phyloP scores from a whole-genome alignment of 2,888 invertebrate genomes.

The Caenorhabditis angaria region DNA sequence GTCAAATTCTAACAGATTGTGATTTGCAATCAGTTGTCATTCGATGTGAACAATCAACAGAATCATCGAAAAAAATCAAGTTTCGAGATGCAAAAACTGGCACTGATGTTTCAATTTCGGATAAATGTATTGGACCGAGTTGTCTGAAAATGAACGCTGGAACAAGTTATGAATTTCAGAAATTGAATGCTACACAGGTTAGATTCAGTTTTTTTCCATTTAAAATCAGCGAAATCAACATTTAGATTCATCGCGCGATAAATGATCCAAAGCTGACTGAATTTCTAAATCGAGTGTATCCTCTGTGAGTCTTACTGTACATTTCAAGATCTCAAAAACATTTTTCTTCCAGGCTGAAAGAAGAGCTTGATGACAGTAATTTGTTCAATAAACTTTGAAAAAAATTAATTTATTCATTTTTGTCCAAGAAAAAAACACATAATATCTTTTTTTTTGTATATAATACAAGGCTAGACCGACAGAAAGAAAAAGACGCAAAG shows the following conservation, averaged over 20 bases:
- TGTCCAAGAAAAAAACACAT: not conserved
- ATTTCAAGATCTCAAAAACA: too few relatives aligned
- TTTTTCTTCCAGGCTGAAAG: constrained; percentile 3
- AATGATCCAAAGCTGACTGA: constrained; percentile 40
- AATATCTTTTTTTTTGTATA: not conserved
- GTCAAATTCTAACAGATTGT: constrained; percentile 28
- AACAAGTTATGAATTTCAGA: constrained; percentile 38
- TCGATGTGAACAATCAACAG: constrained; percentile 5
- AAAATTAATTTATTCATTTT: not conserved
- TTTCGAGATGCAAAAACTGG: constrained; percentile 26
- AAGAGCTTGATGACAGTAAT: constrained; percentile 9
- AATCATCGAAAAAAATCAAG: not conserved
- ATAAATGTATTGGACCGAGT: constrained; percentile 34
- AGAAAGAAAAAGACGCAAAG: constrained; percentile 10
- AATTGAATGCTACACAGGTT: constrained; percentile 40
- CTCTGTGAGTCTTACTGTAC: constrained; percentile 8
- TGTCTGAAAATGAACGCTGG: constrained; percentile 29
- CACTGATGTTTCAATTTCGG: constrained; percentile 24
- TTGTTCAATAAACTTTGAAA: constrained; percentile 36
- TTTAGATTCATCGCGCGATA: constrained; percentile 41
- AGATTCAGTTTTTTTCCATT: not conserved
- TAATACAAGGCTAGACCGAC: not conserved
- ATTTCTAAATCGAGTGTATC: constrained; percentile 31
- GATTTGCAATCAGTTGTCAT: constrained; percentile 29
- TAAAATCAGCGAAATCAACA: not conserved